Percentiles rank a stretch among this genome's conserved stretches.
These are phyloP conservation scores for Oscheius sp. DNA, from an alignment of 2,888 invertebrate genomes.

Conservation along the genomic window DNA sequence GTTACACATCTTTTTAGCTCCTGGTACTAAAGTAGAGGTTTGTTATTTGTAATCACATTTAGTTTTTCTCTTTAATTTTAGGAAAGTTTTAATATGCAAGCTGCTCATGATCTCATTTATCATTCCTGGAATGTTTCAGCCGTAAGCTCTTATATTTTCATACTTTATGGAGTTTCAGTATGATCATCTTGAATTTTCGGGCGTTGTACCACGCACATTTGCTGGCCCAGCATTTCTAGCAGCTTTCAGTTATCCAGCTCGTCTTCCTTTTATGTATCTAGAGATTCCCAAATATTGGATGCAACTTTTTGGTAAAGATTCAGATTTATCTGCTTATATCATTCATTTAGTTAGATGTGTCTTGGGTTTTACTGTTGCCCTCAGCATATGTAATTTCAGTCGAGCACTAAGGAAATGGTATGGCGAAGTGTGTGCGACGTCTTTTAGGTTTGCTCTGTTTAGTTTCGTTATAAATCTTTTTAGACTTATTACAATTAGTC, in stretches of 20 bases:
- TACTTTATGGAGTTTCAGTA: constrained; percentile 80
- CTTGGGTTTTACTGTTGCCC: constrained; percentile 83
- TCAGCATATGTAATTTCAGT: constrained; percentile 82
- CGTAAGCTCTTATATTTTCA: constrained; percentile 11
- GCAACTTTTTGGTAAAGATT: constrained; percentile 54
- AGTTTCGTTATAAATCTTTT: background rate
- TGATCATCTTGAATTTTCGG: constrained; percentile 95
- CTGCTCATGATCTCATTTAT: constrained; percentile 94
- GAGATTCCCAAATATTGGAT: constrained; percentile 64
- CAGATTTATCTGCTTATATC: too few species aligned
- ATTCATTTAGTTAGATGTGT: constrained; percentile 87
- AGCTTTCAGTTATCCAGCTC: constrained; percentile 43
- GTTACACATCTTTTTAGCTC: constrained; percentile 61
- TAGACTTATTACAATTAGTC: constrained; percentile 82
- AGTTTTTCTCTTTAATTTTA: constrained; percentile 76
- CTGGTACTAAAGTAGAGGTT: constrained; percentile 87
- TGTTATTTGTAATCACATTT: constrained; percentile 76
- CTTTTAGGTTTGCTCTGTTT: constrained; percentile 45
- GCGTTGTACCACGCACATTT: constrained; percentile 96
- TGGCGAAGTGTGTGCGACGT: constrained; percentile 81
- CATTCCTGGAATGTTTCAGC: constrained; percentile 75
- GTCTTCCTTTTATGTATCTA: constrained; percentile 47
- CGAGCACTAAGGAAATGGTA: constrained; percentile 83
- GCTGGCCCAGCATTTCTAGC: constrained; percentile 87
- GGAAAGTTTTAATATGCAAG: constrained; percentile 98